Evolutionary conservation across 2,888 invertebrate genomes (phyloP).

Genomic region (Pelosia muscerda): DNA sequence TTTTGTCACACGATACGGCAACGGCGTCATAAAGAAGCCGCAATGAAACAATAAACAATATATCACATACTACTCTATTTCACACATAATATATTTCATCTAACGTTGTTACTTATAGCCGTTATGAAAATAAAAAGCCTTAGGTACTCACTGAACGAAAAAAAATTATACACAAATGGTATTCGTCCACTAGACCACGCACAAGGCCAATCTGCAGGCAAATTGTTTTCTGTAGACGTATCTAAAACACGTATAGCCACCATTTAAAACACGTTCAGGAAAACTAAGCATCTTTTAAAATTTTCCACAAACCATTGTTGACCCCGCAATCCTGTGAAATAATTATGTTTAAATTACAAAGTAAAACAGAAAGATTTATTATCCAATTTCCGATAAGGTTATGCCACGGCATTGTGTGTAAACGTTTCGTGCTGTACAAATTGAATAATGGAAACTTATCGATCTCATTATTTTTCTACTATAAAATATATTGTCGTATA

Average conservation of each 20-base stretch:
- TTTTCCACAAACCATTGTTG: conserved; percentile 53
- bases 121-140: neutral
- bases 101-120: too few relatives aligned
- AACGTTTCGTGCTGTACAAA: conserved; percentile 42
- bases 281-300: conserved; percentile 3
- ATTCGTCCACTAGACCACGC: conserved; percentile 65
- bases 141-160: conserved; percentile 64
- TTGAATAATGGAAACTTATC: conserved; percentile 54
- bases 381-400: conserved; percentile 59
- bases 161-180: conserved; percentile 70
- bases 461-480: conserved; percentile 57
- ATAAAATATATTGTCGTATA: conserved; percentile 51
- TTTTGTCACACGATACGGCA: too few relatives aligned
- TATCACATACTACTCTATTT: too few relatives aligned
- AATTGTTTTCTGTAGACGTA: conserved; percentile 9
- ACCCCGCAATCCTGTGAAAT: conserved; percentile 52
- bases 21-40: too few relatives aligned
- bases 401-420: conserved; percentile 37
- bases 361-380: conserved; percentile 63
- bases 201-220: conserved; percentile 66
- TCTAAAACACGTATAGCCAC: conserved; percentile 50
- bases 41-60: too few relatives aligned
- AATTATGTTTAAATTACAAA: conserved; percentile 63
- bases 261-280: conserved; percentile 27
- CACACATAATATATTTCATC: too few relatives aligned